Evolutionary conservation across 2,888 invertebrate genomes (phyloP).

Genomic region (Bugula neritina): DNA sequence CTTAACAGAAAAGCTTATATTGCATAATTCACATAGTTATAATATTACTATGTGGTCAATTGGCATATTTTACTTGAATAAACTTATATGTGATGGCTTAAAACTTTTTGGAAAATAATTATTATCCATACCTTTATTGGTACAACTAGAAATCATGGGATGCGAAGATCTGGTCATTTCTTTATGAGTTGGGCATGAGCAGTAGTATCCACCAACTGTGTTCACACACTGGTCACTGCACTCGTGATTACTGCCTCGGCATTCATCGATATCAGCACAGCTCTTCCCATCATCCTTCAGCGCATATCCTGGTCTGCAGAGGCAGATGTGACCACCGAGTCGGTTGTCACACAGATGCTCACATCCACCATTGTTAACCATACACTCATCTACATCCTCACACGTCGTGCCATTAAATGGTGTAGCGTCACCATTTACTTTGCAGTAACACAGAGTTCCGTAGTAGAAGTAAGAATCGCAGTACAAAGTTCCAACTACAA

Average conservation of each 20-base stretch:
- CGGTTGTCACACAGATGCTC: slow-evolving; percentile 5
- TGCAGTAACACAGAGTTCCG: slow-evolving; percentile 24
- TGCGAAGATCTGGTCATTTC: slow-evolving; percentile 4
- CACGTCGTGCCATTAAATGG: slow-evolving; percentile 20
- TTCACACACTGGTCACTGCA: slow-evolving; percentile 23
- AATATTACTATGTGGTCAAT: too few relatives aligned
- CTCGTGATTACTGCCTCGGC: not conserved
- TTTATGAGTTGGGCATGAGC: slow-evolving; percentile 10
- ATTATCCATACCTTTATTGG: not conserved
- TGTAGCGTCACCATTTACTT: not conserved
- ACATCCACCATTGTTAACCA: slow-evolving; percentile 20
- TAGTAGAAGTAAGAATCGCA: slow-evolving; percentile 21
- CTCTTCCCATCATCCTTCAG: not conserved
- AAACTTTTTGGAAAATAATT: too few relatives aligned
- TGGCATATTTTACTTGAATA: too few relatives aligned
- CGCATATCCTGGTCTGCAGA: not conserved
- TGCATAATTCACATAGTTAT: too few relatives aligned
- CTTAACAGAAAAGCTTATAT: too few relatives aligned
- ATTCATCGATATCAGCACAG: slow-evolving; percentile 23
- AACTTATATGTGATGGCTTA: too few relatives aligned
- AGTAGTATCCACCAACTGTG: slow-evolving; percentile 26
- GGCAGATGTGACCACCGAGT: not conserved
- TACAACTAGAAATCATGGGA: not conserved
- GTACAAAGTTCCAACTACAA: slow-evolving; percentile 16
- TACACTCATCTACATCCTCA: slow-evolving; percentile 17